A percentile compares a stretch with the other conserved stretches of the same genome.
phyloP scores from a whole-genome alignment of 2,888 invertebrate genomes.

The Sepiola atlantica region DNA sequence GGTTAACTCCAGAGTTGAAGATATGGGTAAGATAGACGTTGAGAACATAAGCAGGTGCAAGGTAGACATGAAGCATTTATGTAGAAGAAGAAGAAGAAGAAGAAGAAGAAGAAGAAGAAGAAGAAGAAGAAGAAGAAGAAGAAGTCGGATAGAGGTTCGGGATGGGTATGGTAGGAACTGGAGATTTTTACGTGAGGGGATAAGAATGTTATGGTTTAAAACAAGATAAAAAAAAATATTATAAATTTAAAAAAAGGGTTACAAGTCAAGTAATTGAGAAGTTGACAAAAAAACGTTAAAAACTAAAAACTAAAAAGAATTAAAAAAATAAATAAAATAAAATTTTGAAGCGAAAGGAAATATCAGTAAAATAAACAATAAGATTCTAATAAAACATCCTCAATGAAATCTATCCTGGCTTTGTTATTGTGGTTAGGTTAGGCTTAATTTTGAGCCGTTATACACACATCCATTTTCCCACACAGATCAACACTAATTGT shows the following conservation, averaged over 20 bases:
- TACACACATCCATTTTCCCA: neutral
- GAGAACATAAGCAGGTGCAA: constrained; percentile 22
- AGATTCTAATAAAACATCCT: neutral
- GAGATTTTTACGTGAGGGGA: neutral
- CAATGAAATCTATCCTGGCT: constrained; percentile 8
- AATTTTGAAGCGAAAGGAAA: neutral
- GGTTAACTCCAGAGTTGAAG: neutral
- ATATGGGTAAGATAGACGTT: neutral
- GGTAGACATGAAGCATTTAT: neutral
- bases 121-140: no score
- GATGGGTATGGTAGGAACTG: neutral
- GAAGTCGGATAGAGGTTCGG: no score
- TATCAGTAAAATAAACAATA: neutral
- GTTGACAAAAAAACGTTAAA: neutral
- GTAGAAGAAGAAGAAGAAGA: neutral
- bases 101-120: no score
- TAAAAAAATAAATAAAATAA: no score
- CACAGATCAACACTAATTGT: no score
- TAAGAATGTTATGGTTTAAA: neutral
- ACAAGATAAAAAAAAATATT: no score
- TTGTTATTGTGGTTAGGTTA: neutral
- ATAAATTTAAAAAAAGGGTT: neutral
- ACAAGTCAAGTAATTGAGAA: neutral
- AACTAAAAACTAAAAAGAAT: neutral
- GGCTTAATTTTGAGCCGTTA: neutral